phyloP scores from a whole-genome alignment of 2,113 vertebrate species.

The Ciconia stormi region DNA sequence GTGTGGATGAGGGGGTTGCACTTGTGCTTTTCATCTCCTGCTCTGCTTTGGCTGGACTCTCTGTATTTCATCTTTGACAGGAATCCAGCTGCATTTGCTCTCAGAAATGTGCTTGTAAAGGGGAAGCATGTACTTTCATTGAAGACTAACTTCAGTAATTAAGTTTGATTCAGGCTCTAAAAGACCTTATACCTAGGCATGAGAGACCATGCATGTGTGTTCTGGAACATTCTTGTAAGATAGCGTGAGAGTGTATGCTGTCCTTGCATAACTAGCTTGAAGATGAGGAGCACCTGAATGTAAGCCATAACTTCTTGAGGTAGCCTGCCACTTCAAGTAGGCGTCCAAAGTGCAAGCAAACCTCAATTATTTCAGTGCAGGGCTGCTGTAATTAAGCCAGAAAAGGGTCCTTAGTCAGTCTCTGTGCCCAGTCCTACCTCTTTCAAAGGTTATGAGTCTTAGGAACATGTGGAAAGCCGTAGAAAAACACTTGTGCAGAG shows the following conservation, averaged over 20 bases:
- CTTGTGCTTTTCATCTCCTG: not conserved
- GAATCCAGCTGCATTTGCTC: not conserved
- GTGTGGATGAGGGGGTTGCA: not conserved
- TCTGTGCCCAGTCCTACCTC: not conserved
- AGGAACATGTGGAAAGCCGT: not conserved
- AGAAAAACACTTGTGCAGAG: not conserved
- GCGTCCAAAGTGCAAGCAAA: not conserved
- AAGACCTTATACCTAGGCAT: accelerated
- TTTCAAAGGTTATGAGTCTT: not conserved
- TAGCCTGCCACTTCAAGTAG: not conserved
- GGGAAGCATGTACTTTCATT: not conserved
- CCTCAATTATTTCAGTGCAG: not conserved
- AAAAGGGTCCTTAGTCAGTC: not conserved
- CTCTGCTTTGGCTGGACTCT: not conserved
- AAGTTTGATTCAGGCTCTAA: not conserved
- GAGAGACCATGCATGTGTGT: not conserved
- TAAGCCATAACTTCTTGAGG: not conserved
- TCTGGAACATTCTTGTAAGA: not conserved
- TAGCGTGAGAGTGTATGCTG: not conserved
- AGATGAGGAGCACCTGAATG: not conserved
- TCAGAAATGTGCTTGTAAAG: not conserved
- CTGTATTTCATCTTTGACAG: not conserved
- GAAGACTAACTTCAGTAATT: not conserved
- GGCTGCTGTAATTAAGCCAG: not conserved
- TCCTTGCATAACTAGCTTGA: not conserved